Evolutionary conservation across 2,888 invertebrate species (phyloP).

Genomic region (Lordiphosa andalusiaca): DNA sequence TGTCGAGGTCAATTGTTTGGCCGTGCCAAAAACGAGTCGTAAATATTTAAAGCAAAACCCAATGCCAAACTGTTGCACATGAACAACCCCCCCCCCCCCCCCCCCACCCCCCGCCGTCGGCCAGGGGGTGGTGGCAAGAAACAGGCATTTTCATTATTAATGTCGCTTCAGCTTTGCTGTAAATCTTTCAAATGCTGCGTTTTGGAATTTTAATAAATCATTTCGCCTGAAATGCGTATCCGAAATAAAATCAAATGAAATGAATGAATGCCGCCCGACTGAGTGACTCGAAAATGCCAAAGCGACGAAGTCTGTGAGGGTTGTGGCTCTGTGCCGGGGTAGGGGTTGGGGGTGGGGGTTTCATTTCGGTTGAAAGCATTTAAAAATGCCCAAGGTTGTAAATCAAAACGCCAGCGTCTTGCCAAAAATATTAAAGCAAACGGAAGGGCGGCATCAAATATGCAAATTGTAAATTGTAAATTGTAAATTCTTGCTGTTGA

Average conservation of each 20-base stretch:
- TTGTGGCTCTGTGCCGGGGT: slow-evolving; percentile 38
- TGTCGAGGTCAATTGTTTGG: slow-evolving; percentile 45
- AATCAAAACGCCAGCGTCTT: slow-evolving; percentile 67
- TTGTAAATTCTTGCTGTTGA: slow-evolving; percentile 23
- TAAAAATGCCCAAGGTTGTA: slow-evolving; percentile 54
- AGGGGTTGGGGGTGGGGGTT: not conserved
- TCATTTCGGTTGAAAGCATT: slow-evolving; percentile 42
- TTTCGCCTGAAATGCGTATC: slow-evolving; percentile 61
- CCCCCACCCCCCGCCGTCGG: slow-evolving; percentile 16
- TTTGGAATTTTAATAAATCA: slow-evolving; percentile 74
- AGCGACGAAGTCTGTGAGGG: slow-evolving; percentile 18
- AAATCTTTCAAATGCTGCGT: slow-evolving; percentile 32
- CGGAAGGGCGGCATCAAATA: slow-evolving; percentile 54
- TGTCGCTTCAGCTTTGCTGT: slow-evolving; percentile 30
- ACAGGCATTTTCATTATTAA: slow-evolving; percentile 48
- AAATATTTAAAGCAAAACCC: slow-evolving; percentile 34
- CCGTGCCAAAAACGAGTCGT: slow-evolving; percentile 12
- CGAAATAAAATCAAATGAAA: slow-evolving; percentile 52
- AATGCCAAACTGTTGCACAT: slow-evolving; percentile 59
- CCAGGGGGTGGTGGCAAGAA: slow-evolving; percentile 20
- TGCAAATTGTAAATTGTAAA: slow-evolving; percentile 64
- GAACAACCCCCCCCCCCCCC: too few species aligned
- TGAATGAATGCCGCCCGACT: slow-evolving; percentile 57
- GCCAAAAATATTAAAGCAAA: slow-evolving; percentile 38
- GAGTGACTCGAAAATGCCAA: slow-evolving; percentile 39